Base-by-base conservation (phyloP, 2,797 vertebrate species). In the Philypnodon macrostomus region DNA sequence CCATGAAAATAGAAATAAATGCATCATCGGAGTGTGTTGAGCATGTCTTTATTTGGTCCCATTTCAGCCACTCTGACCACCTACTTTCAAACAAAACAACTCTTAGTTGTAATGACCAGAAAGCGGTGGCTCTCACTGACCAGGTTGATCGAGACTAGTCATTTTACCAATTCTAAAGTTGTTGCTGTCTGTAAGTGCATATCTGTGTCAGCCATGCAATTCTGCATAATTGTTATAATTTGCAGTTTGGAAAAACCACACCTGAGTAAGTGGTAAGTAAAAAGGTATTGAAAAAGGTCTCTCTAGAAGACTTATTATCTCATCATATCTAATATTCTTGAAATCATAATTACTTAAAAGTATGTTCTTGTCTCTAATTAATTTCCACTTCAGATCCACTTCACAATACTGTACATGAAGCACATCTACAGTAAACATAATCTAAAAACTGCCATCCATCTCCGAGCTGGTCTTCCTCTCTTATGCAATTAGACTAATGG, bases 401-500 rank as follows among this genome's bases (percentile, higher is more conserved):
- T 18, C 9, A 18, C 34, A 31, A n/a, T n/a, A n/a, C n/a, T n/a
- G 47, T 4, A 30, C 7, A 18, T 46, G 12, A 19, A 33, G 9
- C 12, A n/a, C 4, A 5, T 10, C 10, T 6, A 15, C 39, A 27
- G 5, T 38, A 33, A 40, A 19, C 53, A 33, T 3, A 35, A 4
- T 12, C 36, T 39, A 15, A 21, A 24, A 47, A 37, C 44, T 47
- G 29, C 18, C 31, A 48, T 9, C 8, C 17, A 19, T 27, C 14
- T 33, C 39, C n/a, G 39, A 21, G 21, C 38, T 32, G 23, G 11
- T 38, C 47, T 37, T 11, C 24, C 13, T 42, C 27, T 52, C 50
- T 42, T 14, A 10, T 41, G 2, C 55, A 37, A 73, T 62, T 41
- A 42, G n/a, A 47, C 31, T 66, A 53, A 63, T 59, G 47, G 37